Evolutionary conservation across 1,140 invertebrate genomes (phyloP), one percentile per base, ranked within the genome.

Genomic region (Sitophilus oryzae): DNA sequence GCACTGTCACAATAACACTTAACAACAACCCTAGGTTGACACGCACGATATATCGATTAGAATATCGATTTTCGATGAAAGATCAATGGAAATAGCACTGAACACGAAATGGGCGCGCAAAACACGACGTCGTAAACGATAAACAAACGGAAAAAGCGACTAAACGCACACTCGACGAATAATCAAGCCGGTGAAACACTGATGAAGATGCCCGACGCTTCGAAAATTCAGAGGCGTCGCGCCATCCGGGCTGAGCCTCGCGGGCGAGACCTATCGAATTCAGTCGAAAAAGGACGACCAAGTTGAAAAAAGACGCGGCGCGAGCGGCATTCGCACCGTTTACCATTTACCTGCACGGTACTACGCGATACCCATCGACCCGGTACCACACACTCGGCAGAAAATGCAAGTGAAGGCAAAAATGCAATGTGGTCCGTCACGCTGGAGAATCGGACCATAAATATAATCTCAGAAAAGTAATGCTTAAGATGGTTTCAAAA

Each of bases 161-260:
- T 6, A 40, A 40, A 40, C 38, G 38, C 5, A 15, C 38, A 14
- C 38, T 4, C 30, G 19, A 19, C 45, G 44, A 48, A 48, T 56
- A 48, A 49, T 35, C 37, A 25, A 34, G 3, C 10, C 22, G 30
- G 30, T 22, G 30, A 21, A 48, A 40, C 44, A 54, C 52, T 56
- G 53, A 49, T 55, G 52, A 54, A 35, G 52, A 55, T 11, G 54
- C 19, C 45, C 23, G n/a, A n/a, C n/a, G 34, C 15, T 38, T 49
- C 18, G 45, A 56, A 56, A 56, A 50, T 56, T 56, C 47, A 21
- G 54, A 56, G 40, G 54, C 47, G 54, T 23, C 54, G 54, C 54
- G 47, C 41, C 47, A 56, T 51, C 47, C 54, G 46, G 46, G 47
- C 47, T 56, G 20, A 56, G 54, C 41, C 14, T 14, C 20, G n/a